phyloP scores from a whole-genome alignment of 2,797 vertebrate species.

The Ispidina picta region DNA sequence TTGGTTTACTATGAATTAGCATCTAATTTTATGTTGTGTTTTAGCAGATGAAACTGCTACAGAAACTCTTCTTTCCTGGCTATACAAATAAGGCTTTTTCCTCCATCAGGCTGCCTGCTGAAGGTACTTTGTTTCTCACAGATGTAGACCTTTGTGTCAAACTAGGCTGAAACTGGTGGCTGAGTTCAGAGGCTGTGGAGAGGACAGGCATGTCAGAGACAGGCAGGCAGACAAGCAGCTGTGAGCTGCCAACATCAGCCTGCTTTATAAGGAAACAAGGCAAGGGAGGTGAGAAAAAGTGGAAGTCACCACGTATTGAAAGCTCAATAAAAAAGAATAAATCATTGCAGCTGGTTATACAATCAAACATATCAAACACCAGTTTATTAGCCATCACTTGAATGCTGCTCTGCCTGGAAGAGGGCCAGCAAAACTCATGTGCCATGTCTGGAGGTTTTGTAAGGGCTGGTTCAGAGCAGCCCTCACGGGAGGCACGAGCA shows the following conservation, averaged over 20 bases:
- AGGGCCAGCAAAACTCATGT: neutral
- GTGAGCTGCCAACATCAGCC: neutral
- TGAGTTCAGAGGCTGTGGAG: neutral
- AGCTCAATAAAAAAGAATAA: neutral
- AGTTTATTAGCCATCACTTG: constrained; percentile 3
- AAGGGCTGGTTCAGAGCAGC: neutral
- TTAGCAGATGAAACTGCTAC: neutral
- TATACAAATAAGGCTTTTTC: neutral
- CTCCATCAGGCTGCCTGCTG: neutral
- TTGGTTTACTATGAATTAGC: neutral
- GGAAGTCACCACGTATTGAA: neutral
- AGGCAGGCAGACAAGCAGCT: neutral
- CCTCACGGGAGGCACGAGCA: fast-evolving
- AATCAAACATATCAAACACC: neutral
- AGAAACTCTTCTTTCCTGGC: neutral
- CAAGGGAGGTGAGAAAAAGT: neutral
- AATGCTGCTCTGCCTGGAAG: constrained; percentile 4
- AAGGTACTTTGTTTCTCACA: neutral
- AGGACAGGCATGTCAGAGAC: neutral
- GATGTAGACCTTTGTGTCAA: neutral
- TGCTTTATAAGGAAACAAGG: neutral
- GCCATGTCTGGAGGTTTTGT: neutral
- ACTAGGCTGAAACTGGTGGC: neutral
- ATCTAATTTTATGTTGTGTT: neutral
- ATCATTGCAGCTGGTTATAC: neutral